A percentile compares a stretch with the other conserved stretches of the same genome.
Conservation (phyloP, 2,797 vertebrate species). For the Platyrinchus mystaceus region DNA sequence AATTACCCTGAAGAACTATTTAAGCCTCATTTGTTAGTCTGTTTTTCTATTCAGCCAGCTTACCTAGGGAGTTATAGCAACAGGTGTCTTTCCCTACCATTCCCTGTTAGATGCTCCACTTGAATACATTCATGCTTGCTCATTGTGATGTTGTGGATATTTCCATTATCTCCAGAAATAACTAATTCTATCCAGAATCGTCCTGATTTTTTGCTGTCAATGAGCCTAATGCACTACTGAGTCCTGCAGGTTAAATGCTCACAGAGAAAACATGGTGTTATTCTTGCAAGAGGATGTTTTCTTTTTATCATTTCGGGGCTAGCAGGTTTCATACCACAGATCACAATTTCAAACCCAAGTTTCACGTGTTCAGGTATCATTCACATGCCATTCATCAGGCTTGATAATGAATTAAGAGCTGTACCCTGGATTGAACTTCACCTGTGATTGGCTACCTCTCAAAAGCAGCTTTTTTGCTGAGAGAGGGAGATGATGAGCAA, state of each 20-base stretch:
- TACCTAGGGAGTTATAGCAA: background rate
- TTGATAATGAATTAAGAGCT: background rate
- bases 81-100: background rate
- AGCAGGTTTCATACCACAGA: background rate
- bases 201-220: background rate
- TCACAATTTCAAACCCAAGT: background rate
- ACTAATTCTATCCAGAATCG: background rate
- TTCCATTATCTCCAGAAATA: background rate
- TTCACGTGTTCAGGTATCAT: background rate
- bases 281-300: background rate
- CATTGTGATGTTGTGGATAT: background rate
- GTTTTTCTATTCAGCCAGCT: background rate
- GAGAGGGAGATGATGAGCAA: background rate
- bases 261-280: fast-evolving
- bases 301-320: background rate
- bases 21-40: background rate
- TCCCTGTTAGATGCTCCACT: background rate
- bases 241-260: background rate
- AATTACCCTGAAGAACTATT: background rate
- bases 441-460: background rate
- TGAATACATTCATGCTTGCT: background rate
- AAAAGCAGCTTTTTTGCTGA: background rate
- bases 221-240: fast-evolving
- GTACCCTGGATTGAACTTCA: background rate
- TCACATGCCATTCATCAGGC: background rate